A percentile compares a stretch with the other conserved stretches of the same genome.
Conservation (phyloP, 2,113 vertebrate genomes). For the Bubalus kerabau region DNA sequence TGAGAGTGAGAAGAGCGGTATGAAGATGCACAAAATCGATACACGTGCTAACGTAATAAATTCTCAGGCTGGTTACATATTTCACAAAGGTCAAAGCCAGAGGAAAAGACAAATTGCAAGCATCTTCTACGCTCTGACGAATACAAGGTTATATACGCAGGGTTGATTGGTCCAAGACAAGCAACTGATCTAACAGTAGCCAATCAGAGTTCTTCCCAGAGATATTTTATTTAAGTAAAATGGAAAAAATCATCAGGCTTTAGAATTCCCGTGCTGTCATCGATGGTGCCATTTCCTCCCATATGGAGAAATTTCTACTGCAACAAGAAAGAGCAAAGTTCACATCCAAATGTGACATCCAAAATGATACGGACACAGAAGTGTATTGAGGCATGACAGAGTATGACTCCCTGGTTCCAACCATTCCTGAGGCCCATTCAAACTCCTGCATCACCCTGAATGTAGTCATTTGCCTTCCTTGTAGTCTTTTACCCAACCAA, state of each 20-base stretch:
- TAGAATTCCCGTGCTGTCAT: neutral
- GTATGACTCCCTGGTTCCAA: neutral
- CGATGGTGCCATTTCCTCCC: neutral
- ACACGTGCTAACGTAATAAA: neutral
- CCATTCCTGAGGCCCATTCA: neutral
- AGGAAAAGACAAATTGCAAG: neutral
- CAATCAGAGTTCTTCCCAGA: neutral
- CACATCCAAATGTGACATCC: neutral
- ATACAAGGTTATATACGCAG: neutral
- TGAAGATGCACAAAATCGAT: neutral
- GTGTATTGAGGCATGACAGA: neutral
- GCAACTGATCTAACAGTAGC: neutral
- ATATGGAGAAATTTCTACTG: neutral
- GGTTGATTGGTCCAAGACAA: neutral
- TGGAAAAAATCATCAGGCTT: neutral
- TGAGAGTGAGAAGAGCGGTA: neutral
- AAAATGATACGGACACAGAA: neutral
- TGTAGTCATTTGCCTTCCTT: neutral
- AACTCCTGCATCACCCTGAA: neutral
- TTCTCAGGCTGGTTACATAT: neutral
- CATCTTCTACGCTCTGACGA: no score
- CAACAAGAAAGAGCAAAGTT: neutral
- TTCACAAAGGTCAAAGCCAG: neutral
- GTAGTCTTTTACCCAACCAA: neutral
- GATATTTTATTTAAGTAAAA: neutral